These are phyloP conservation scores for Premnoplex brunnescens DNA, from an alignment of 2,797 vertebrate species.

Conservation along the genomic window DNA sequence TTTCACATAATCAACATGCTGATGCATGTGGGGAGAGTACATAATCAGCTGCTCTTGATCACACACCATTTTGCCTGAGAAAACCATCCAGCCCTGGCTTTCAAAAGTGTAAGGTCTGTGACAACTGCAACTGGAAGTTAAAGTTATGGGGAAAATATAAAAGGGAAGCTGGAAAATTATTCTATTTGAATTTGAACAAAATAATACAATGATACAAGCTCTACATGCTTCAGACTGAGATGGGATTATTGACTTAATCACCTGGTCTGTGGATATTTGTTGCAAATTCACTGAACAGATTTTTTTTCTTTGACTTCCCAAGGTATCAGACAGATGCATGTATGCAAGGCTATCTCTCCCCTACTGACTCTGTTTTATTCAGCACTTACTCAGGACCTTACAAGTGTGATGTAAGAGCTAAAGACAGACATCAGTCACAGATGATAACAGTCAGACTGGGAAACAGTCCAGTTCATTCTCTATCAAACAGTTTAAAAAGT, in stretches of 20 bases:
- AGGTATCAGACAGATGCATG: not conserved
- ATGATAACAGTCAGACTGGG: not conserved
- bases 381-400: not conserved
- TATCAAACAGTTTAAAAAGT: not conserved
- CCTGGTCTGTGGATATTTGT: not conserved
- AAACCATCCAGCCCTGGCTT: not conserved
- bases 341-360: not conserved
- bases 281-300: not conserved
- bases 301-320: not conserved
- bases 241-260: not conserved
- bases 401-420: not conserved
- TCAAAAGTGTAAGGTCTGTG: not conserved
- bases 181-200: not conserved
- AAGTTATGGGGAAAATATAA: not conserved
- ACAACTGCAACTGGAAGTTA: not conserved
- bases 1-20: conserved; percentile 68
- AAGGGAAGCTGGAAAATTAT: not conserved
- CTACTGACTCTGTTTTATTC: not conserved
- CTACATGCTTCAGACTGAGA: not conserved
- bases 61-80: conserved; percentile 39
- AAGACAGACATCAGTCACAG: not conserved
- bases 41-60: conserved; percentile 56
- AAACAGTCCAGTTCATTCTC: not conserved
- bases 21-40: conserved; percentile 14
- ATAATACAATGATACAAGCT: not conserved